Evolutionary conservation across 2,113 vertebrate species (phyloP), one percentile per base, ranked within the genome.

Genomic region (Dicentrarchus labrax): DNA sequence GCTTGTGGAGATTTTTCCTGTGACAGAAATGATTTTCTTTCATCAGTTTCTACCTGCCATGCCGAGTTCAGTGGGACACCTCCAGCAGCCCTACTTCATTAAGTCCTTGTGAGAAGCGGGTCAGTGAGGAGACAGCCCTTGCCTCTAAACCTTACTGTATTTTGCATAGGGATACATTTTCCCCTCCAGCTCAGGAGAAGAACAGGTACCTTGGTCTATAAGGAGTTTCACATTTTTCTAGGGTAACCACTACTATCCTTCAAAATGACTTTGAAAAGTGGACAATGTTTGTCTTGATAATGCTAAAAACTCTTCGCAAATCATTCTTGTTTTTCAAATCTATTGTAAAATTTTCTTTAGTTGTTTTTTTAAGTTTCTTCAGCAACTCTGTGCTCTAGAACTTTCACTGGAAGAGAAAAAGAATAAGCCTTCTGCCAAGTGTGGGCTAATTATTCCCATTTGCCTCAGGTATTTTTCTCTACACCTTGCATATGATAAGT

Each of bases 11-110:
- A 86, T 84, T 87, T 89, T 73, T 82, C 60, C 72, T 57, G 86
- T 89, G 89, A 90, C 91, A 88, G 88, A 77, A 89, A 90, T 88
- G 81, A 90, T 89, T 91, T 92, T 69, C 86, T 93, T 92, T 93
- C 86, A 91, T 89, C 92, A 80, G 85, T 89, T 79, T 77, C 81
- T 73, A 76, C 82, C 91, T 92, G 89, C 87, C 88, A 78, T 53
- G 79, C 87, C 15, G 70, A 88, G 88, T 92, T 94, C 91, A 92
- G 88, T 84, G 88, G 90, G 91, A 92, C 89, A 86, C 69, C 82
- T 54, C 78, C 66, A 67, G 68, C 86, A 72, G 76, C 70, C 72
- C 78, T 19, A 70, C 90, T 91, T 89, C 89, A 92, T 93, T 89
- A 92, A 82, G 76, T 30, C 30, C 30, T 30, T 30, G 30, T 80